These are phyloP conservation scores for Fragum fragum DNA, from an alignment of 2,888 invertebrate species.

Conservation along the genomic window DNA sequence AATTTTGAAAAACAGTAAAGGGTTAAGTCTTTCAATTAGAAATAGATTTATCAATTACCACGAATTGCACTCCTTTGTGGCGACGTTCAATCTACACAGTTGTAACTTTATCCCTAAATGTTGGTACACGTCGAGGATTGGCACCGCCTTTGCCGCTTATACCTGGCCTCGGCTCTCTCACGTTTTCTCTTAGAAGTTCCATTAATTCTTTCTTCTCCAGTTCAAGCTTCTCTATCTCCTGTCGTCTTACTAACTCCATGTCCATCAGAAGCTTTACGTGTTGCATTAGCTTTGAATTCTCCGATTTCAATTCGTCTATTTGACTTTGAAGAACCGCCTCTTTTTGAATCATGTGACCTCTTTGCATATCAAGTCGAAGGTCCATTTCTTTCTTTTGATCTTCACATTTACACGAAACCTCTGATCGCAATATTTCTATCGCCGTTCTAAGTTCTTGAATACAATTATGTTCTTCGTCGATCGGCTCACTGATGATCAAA, in stretches of 20 bases:
- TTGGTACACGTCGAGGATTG: background rate
- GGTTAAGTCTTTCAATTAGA: too few relatives aligned
- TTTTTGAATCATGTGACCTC: slow-evolving; percentile 82
- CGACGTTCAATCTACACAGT: slow-evolving; percentile 29
- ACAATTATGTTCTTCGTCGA: slow-evolving; percentile 79
- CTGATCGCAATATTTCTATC: slow-evolving; percentile 78
- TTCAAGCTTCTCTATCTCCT: slow-evolving; percentile 76
- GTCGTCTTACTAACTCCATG: slow-evolving; percentile 71
- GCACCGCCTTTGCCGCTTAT: background rate
- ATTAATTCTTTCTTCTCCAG: slow-evolving; percentile 75
- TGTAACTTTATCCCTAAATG: slow-evolving; percentile 35
- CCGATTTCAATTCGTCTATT: slow-evolving; percentile 76
- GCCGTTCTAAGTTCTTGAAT: slow-evolving; percentile 78
- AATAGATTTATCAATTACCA: too few relatives aligned
- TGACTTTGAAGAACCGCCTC: slow-evolving; percentile 77
- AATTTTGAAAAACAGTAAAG: too few relatives aligned
- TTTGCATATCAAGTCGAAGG: slow-evolving; percentile 80
- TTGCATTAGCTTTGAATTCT: slow-evolving; percentile 68
- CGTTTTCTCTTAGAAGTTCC: slow-evolving; percentile 65
- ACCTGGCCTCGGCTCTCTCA: slow-evolving; percentile 6
- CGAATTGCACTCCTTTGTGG: too few relatives aligned
- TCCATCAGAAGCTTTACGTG: slow-evolving; percentile 77
- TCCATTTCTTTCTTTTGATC: slow-evolving; percentile 81
- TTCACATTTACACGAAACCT: slow-evolving; percentile 78
- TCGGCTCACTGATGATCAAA: slow-evolving; percentile 63